phyloP scores from a whole-genome alignment of 2,797 vertebrate species.

The Squalus acanthias region DNA sequence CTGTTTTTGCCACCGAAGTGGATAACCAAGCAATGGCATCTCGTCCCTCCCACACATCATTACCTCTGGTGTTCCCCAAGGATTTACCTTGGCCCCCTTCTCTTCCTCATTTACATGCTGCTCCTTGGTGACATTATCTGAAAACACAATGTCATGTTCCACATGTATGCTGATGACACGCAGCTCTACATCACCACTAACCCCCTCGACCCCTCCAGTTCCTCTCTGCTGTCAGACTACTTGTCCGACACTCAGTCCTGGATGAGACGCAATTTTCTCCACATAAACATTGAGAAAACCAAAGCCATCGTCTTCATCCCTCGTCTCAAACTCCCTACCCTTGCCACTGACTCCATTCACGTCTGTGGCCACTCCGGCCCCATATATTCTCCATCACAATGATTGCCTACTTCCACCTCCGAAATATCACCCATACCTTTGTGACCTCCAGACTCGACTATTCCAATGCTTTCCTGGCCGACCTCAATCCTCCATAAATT shows the following conservation, averaged over 20 bases:
- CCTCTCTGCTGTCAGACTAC: neutral
- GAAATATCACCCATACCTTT: too few relatives aligned
- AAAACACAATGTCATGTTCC: neutral
- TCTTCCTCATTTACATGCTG: neutral
- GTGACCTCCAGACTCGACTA: neutral
- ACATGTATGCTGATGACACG: neutral
- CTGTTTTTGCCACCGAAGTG: too few relatives aligned
- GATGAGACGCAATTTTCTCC: neutral
- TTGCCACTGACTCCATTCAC: too few relatives aligned
- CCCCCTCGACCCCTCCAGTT: neutral
- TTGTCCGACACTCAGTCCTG: neutral
- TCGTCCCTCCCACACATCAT: too few relatives aligned
- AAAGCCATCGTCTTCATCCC: neutral
- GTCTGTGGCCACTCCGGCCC: neutral
- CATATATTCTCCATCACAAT: neutral
- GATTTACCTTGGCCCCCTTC: neutral
- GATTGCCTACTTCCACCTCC: too few relatives aligned
- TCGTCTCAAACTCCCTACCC: too few relatives aligned
- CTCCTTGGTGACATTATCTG: neutral
- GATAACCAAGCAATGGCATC: too few relatives aligned
- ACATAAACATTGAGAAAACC: neutral
- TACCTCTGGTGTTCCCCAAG: too few relatives aligned
- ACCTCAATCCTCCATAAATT: neutral
- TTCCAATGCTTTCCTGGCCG: neutral
- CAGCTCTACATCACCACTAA: neutral